phyloP scores from a whole-genome alignment of 2,888 invertebrate genomes.

The Thecocarcelia acutangulata region DNA sequence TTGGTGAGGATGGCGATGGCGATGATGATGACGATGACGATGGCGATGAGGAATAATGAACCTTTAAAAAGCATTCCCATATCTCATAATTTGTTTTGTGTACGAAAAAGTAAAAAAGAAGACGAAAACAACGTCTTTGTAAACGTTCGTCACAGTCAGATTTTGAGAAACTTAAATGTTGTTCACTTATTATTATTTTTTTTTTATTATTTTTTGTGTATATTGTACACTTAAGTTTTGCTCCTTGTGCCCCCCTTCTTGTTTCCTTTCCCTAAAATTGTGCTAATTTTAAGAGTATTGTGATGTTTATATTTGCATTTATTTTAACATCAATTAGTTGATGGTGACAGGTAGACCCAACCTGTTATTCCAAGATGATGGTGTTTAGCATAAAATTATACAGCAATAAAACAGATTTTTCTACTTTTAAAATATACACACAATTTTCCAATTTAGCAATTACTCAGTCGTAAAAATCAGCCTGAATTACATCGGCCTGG shows the following conservation, averaged over 20 bases:
- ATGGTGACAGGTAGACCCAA: slow-evolving; percentile 30
- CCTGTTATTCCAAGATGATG: not conserved
- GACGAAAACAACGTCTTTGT: slow-evolving; percentile 8
- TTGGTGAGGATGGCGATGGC: slow-evolving; percentile 7
- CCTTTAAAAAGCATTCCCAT: slow-evolving; percentile 62
- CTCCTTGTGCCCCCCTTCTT: slow-evolving; percentile 18
- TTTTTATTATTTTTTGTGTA: not conserved
- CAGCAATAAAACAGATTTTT: too few species aligned
- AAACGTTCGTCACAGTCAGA: slow-evolving; percentile 64
- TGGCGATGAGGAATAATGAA: slow-evolving; percentile 25
- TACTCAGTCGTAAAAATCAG: too few species aligned
- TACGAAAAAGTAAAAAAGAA: not conserved
- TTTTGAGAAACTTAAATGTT: slow-evolving; percentile 47
- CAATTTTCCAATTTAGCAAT: too few species aligned
- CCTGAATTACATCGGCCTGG: too few species aligned
- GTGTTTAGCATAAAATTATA: not conserved
- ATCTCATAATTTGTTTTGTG: slow-evolving; percentile 59
- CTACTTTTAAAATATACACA: too few species aligned
- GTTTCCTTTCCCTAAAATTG: slow-evolving; percentile 42
- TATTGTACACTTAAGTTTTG: slow-evolving; percentile 19
- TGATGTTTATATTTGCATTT: slow-evolving; percentile 50
- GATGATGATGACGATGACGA: slow-evolving; percentile 7
- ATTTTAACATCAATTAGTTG: slow-evolving; percentile 58
- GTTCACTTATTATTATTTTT: too few species aligned
- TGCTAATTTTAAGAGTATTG: slow-evolving; percentile 60